Base-by-base conservation (phyloP, 2,113 vertebrate species). In the Petrocephalus zakoni region DNA sequence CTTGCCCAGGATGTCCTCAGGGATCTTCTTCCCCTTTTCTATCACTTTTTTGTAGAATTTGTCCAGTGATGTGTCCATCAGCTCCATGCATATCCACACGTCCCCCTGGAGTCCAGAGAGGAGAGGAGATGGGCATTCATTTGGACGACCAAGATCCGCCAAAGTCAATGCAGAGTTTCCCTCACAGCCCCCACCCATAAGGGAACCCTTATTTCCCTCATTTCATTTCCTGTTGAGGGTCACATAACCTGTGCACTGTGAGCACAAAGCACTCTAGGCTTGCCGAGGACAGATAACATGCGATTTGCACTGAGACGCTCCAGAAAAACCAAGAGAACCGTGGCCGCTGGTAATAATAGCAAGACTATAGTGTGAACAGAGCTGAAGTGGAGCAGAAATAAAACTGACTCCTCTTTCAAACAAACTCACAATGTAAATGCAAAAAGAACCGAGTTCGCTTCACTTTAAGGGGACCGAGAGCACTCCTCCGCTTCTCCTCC, bases 81-180 rank as follows among this genome's bases (percentile, higher is more conserved):
- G 95, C 93, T 99, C 98, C 98, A 99, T 99, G 91, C 98, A 99
- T 93, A 99, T 99, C 98, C 98, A 99, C 55, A 99, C 98, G 0
- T 99, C 98, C 5, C 98, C 98, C 98, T 99, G 93, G 6, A 42
- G 53, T 47, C 88, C 90, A 92, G 89, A 89, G 42, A 0, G 15
- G 87, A 82, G 13, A 22, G 47, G 21, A 49, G 34, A 84, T 4
- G 13, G 10, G n/a, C 4, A 68, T 68, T 68, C 3, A 68, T 68
- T 68, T 64, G 9, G 10, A 64, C n/a, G 22, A 64, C 61, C 61
- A 25, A 4, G 61, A 64, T 64, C 61, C 61, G 0, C 25, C n/a
- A 64, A 29, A 61, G 58, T 64, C 61, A 1, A 64, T 64, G 61
- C 61, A 25, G 25, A 64, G 4, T 9, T 64, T 64, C 11, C n/a